Percentiles rank a stretch among this genome's conserved stretches.
phyloP scores from a whole-genome alignment of 2,888 invertebrate species.

The Myopa tessellatipennis region DNA sequence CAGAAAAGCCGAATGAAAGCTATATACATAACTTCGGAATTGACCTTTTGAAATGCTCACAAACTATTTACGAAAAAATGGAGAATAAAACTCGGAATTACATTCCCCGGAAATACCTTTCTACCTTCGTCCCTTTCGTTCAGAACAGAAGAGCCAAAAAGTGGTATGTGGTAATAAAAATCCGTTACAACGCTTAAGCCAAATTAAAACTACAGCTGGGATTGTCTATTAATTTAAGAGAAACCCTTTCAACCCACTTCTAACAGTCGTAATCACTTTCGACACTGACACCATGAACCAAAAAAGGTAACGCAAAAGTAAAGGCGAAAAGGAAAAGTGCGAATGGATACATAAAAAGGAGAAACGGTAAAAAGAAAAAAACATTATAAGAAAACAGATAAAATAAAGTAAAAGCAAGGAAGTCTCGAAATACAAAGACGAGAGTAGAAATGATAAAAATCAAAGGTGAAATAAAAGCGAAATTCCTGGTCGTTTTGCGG shows the following conservation, averaged over 20 bases:
- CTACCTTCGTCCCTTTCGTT: too few species aligned
- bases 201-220: slow-evolving; percentile 46
- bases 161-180: slow-evolving; percentile 43
- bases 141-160: background rate
- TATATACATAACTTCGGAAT: too few species aligned
- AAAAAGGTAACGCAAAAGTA: slow-evolving; percentile 34
- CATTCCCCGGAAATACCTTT: too few species aligned
- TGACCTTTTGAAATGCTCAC: too few species aligned
- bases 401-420: slow-evolving; percentile 18
- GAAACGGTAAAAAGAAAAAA: slow-evolving; percentile 3
- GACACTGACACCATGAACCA: slow-evolving; percentile 9
- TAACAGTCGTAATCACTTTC: slow-evolving; percentile 27
- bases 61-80: too few species aligned
- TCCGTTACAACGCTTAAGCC: slow-evolving; percentile 44
- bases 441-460: slow-evolving; percentile 46
- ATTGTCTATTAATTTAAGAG: slow-evolving; percentile 47
- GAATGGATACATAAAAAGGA: slow-evolving; percentile 28
- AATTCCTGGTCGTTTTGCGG: slow-evolving; percentile 60
- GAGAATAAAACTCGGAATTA: too few species aligned
- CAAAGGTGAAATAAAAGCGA: slow-evolving; percentile 51
- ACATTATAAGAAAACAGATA: slow-evolving; percentile 30
- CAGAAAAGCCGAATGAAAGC: too few species aligned
- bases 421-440: slow-evolving; percentile 25
- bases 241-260: background rate
- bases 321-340: slow-evolving; percentile 12